Evolutionary conservation across 2,113 vertebrate genomes (phyloP).

Genomic region (Camelus bactrianus): DNA sequence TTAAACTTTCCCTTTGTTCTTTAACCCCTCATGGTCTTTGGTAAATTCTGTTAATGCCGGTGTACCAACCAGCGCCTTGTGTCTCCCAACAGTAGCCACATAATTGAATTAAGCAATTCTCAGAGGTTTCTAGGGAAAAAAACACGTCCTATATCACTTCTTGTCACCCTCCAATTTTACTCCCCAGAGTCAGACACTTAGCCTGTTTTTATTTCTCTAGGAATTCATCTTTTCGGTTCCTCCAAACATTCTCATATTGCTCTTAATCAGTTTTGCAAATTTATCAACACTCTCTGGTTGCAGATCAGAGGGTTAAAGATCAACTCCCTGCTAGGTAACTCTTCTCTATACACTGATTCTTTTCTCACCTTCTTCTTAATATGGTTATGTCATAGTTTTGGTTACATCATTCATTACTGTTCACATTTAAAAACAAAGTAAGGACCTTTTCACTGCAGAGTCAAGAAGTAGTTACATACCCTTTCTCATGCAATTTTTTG

Average conservation of each 20-base stretch:
- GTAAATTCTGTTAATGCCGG: too few species aligned
- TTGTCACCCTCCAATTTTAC: background rate
- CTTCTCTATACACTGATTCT: background rate
- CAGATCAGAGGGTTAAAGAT: background rate
- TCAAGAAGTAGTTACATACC: background rate
- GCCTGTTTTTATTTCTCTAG: background rate
- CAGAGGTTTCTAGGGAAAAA: background rate
- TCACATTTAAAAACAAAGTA: background rate
- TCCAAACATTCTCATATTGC: background rate
- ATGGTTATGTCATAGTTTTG: background rate
- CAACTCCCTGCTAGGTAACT: background rate
- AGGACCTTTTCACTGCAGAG: background rate
- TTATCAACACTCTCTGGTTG: background rate
- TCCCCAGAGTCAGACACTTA: background rate
- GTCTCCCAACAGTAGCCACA: background rate
- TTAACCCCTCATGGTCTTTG: too few species aligned
- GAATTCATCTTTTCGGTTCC: background rate
- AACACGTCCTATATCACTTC: background rate
- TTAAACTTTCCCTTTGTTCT: too few species aligned
- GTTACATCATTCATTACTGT: background rate
- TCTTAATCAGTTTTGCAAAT: background rate
- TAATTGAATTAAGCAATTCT: background rate
- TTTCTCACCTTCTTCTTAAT: background rate
- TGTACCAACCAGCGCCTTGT: too few species aligned
- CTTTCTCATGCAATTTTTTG: background rate